Evolutionary conservation across 2,797 vertebrate genomes (phyloP).

Genomic region (Coilia nasus): DNA sequence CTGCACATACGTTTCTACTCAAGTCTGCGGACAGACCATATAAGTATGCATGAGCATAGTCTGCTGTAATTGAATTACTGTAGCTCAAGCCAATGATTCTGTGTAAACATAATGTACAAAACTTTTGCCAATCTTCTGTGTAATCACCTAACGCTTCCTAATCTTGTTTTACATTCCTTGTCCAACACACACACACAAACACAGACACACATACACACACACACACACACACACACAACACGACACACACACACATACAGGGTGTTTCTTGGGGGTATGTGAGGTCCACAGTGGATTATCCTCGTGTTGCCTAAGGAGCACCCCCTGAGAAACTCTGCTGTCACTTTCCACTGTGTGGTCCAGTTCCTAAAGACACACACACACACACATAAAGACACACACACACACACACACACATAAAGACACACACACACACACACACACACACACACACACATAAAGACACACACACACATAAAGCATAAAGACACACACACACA

Average conservation of each 20-base stretch:
- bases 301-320: conserved; percentile 56
- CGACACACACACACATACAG: conserved; percentile 24
- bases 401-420: conserved; percentile 8
- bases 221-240: conserved; percentile 28
- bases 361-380: conserved; percentile 26
- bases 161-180: neutral
- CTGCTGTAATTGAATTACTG: neutral
- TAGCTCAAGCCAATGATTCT: neutral
- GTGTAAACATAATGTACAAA: neutral
- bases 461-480: too few species aligned
- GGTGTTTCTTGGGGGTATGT: neutral
- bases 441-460: too few species aligned
- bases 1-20: neutral
- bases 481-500: neutral
- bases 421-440: neutral
- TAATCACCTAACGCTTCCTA: neutral
- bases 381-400: neutral
- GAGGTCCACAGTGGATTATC: conserved; percentile 16
- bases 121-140: neutral
- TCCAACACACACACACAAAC: neutral
- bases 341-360: conserved; percentile 71
- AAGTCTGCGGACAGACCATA: neutral
- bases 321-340: conserved; percentile 53
- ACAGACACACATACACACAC: conserved; percentile 30
- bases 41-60: neutral